Evolutionary conservation across 2,113 vertebrate species (phyloP).

Genomic region (Cromileptes altivelis): DNA sequence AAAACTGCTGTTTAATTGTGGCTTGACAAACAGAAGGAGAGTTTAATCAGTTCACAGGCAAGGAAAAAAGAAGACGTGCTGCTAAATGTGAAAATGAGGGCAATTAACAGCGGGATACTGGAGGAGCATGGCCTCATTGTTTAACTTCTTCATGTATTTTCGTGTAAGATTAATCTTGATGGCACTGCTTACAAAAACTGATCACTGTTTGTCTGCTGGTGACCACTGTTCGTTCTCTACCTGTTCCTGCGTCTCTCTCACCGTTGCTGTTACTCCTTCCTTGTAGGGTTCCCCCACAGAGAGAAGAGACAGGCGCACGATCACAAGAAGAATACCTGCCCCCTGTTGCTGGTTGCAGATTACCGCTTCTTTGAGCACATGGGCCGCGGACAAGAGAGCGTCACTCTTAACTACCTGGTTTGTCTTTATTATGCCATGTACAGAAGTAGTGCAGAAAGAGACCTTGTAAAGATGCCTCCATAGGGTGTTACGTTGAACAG

Average conservation of each 20-base stretch:
- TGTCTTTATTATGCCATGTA: conserved; percentile 13
- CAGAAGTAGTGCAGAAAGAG: not conserved
- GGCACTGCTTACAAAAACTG: not conserved
- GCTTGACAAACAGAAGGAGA: conserved; percentile 10
- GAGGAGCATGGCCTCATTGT: conserved; percentile 57
- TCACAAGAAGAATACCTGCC: conserved; percentile 93
- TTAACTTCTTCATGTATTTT: conserved; percentile 18
- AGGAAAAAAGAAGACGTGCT: conserved; percentile 39
- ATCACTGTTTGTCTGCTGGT: not conserved
- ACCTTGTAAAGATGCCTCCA: not conserved
- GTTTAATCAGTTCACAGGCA: conserved; percentile 50
- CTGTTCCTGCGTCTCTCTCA: not conserved
- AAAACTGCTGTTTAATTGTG: not conserved
- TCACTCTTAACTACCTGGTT: conserved; percentile 97
- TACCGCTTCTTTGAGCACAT: conserved; percentile 95
- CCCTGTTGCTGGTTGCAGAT: conserved; percentile 95
- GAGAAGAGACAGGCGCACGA: conserved; percentile 85
- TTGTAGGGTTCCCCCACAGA: conserved; percentile 79
- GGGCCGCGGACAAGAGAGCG: conserved; percentile 95
- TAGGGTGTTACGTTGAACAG: not conserved
- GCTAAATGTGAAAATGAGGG: conserved; percentile 69
- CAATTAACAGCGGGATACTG: conserved; percentile 53
- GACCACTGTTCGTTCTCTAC: not conserved
- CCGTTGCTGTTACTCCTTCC: not conserved
- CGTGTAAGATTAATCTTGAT: not conserved